Evolutionary conservation across 2,797 vertebrate species (phyloP).

Genomic region (Crypturellus tataupa): DNA sequence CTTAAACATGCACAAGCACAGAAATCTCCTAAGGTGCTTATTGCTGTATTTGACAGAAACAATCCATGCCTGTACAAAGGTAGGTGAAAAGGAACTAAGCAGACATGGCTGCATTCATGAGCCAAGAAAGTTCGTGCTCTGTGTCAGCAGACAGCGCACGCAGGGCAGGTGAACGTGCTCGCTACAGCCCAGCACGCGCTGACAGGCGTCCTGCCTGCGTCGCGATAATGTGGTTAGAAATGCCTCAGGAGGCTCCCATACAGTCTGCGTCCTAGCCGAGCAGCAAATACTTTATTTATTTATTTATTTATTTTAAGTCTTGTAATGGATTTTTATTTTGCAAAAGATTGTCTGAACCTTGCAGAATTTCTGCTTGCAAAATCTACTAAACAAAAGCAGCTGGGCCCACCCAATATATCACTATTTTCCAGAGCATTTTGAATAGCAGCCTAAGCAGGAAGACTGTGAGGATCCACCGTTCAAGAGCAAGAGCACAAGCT

Average conservation of each 20-base stretch:
- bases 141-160: not conserved
- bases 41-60: not conserved
- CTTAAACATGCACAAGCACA: conserved; percentile 39
- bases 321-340: not conserved
- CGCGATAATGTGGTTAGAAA: fast-evolving
- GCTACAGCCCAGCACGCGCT: not conserved
- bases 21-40: conserved; percentile 72
- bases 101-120: fast-evolving
- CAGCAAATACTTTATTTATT: too few relatives aligned
- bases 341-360: not conserved
- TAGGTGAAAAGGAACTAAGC: not conserved
- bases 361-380: not conserved
- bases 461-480: not conserved
- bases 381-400: not conserved
- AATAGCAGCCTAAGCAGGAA: not conserved
- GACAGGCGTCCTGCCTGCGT: not conserved
- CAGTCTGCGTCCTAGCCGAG: not conserved
- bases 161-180: not conserved
- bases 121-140: not conserved
- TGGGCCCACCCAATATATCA: not conserved
- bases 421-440: not conserved
- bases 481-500: not conserved
- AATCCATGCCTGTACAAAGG: conserved; percentile 11
- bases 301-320: not conserved
- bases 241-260: not conserved